These are phyloP conservation scores for Zele albiditarsus DNA, from an alignment of 2,888 invertebrate species.

Conservation along the genomic window DNA sequence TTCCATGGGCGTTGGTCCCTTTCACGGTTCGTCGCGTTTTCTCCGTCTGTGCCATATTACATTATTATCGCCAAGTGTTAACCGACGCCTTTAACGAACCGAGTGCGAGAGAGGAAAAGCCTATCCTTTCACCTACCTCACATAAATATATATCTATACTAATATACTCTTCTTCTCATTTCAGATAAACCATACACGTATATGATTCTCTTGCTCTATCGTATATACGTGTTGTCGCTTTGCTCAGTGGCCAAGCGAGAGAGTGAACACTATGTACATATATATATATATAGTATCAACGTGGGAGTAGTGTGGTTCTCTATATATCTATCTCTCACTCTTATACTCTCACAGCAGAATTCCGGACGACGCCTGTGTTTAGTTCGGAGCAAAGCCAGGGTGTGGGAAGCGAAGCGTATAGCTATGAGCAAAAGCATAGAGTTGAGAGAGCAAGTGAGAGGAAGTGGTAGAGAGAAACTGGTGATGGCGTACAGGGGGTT, in stretches of 20 bases:
- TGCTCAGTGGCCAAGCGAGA: slow-evolving; percentile 38
- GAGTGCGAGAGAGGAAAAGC: slow-evolving; percentile 40
- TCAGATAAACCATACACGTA: neutral
- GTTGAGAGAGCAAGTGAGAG: slow-evolving; percentile 23
- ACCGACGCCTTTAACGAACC: slow-evolving; percentile 62
- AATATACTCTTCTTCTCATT: slow-evolving; percentile 23
- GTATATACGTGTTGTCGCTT: slow-evolving; percentile 10
- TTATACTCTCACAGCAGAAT: neutral
- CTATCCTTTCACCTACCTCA: slow-evolving; percentile 35
- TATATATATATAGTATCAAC: slow-evolving; percentile 24
- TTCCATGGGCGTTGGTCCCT: slow-evolving; percentile 16
- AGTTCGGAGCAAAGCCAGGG: slow-evolving; percentile 46
- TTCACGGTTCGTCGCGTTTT: slow-evolving; percentile 43
- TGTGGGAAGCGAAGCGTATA: slow-evolving; percentile 35
- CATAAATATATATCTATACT: slow-evolving; percentile 37
- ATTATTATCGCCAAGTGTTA: slow-evolving; percentile 63
- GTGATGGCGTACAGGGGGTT: neutral
- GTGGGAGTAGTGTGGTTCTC: slow-evolving; percentile 5
- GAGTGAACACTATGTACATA: slow-evolving; percentile 23
- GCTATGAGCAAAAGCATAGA: slow-evolving; percentile 45
- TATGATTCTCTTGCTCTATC: slow-evolving; percentile 26
- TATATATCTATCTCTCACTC: neutral
- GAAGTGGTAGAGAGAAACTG: slow-evolving; percentile 7
- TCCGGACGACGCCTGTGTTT: slow-evolving; percentile 41
- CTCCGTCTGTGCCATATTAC: slow-evolving; percentile 53